Conservation (phyloP, 2,113 vertebrate species). For the Paracanthobrama guichenoti region DNA sequence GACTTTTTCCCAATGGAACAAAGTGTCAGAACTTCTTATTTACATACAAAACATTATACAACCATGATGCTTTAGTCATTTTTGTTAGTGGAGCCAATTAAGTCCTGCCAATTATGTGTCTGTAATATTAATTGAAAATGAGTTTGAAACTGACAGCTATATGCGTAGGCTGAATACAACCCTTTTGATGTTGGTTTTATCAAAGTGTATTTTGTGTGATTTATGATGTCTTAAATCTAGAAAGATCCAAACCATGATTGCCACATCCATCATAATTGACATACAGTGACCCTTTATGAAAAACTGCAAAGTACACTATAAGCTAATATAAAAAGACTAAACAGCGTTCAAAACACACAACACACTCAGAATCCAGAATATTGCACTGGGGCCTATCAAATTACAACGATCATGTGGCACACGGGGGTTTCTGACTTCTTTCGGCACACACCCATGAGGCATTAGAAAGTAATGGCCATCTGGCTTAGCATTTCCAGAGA, state of each 20-base stretch:
- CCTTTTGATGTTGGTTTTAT: background rate
- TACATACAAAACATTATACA: no score
- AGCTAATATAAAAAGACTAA: conserved; percentile 38
- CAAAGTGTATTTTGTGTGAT: conserved; percentile 18
- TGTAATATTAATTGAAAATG: background rate
- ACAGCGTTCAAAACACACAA: conserved; percentile 29
- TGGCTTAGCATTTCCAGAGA: conserved; percentile 2
- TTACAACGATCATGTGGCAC: conserved; percentile 39
- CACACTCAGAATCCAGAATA: conserved; percentile 1
- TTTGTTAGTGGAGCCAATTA: background rate
- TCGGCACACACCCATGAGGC: background rate
- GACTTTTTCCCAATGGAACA: no score
- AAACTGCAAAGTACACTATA: conserved; percentile 4
- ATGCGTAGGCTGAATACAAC: background rate
- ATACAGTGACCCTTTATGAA: conserved; percentile 1
- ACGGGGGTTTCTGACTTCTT: conserved; percentile 1
- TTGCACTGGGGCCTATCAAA: conserved; percentile 39
- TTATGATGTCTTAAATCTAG: conserved; percentile 21
- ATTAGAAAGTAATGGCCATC: conserved; percentile 23
- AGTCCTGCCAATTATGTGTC: background rate
- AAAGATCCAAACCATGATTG: background rate
- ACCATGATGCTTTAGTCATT: background rate
- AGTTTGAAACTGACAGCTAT: background rate
- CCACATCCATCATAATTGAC: conserved; percentile 29
- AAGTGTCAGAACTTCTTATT: no score